These are phyloP conservation scores for Spatula clypeata DNA, from an alignment of 2,797 vertebrate genomes.

Conservation along the genomic window DNA sequence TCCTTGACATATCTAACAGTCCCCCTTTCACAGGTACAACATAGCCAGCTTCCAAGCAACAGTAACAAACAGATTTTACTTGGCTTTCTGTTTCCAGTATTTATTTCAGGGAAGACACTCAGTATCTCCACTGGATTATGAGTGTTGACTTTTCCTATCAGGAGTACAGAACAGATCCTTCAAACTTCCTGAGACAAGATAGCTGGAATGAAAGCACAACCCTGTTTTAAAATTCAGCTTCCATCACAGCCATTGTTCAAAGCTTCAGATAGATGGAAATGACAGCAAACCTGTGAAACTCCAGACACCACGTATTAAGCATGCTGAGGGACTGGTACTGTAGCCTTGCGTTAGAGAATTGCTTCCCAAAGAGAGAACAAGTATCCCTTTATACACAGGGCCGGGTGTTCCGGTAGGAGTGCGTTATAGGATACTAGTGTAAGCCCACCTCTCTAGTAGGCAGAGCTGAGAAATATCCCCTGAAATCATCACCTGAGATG, in stretches of 20 bases:
- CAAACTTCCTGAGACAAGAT: neutral
- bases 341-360: neutral
- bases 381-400: fast-evolving
- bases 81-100: neutral
- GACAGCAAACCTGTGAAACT: neutral
- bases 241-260: neutral
- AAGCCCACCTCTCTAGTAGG: neutral
- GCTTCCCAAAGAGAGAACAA: neutral
- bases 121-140: neutral
- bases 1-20: fast-evolving
- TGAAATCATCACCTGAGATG: neutral
- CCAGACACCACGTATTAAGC: neutral
- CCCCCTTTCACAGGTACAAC: neutral
- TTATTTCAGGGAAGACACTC: neutral
- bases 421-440: neutral
- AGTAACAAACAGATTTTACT: neutral
- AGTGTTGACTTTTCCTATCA: neutral
- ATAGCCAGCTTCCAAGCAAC: neutral
- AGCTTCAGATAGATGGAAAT: neutral
- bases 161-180: neutral
- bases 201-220: neutral
- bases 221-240: neutral
- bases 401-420: neutral
- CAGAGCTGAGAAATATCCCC: neutral
- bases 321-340: neutral